Conservation (phyloP, 1,140 invertebrate species). For the Planococcus citri region DNA sequence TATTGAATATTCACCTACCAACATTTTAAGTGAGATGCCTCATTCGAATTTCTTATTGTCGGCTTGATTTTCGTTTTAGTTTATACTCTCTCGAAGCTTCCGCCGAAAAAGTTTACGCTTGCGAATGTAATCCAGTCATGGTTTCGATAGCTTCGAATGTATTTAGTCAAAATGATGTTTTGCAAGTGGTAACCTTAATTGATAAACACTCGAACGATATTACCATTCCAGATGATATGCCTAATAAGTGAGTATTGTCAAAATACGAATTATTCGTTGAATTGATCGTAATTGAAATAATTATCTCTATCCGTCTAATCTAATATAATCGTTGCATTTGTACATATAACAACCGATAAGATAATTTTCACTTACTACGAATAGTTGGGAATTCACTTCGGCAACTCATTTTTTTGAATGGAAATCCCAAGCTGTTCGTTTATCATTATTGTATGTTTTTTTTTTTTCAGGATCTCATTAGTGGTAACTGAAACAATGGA, state of each 20-base stretch:
- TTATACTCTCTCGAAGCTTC: slow-evolving; percentile 46
- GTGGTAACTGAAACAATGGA: slow-evolving; percentile 68
- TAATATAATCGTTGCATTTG: too few species aligned
- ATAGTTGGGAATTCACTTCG: too few species aligned
- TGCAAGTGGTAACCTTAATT: slow-evolving; percentile 36
- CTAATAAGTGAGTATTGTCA: slow-evolving; percentile 34
- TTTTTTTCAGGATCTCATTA: slow-evolving; percentile 39
- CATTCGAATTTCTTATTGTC: too few species aligned
- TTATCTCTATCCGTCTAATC: too few species aligned
- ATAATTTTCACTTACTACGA: too few species aligned
- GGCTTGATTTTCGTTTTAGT: slow-evolving; percentile 33
- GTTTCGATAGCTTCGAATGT: slow-evolving; percentile 43
- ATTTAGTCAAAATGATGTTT: slow-evolving; percentile 38
- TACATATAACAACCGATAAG: too few species aligned
- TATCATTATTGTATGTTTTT: not conserved
- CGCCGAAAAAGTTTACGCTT: slow-evolving; percentile 45
- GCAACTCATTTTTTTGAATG: too few species aligned
- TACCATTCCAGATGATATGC: slow-evolving; percentile 40
- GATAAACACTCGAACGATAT: slow-evolving; percentile 42
- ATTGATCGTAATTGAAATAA: too few species aligned
- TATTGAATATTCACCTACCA: slow-evolving; percentile 6
- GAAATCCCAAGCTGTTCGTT: too few species aligned
- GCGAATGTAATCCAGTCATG: slow-evolving; percentile 52
- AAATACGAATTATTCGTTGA: too few species aligned
- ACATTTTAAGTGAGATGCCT: too few species aligned